These are phyloP conservation scores for Drosophila burlai DNA, from an alignment of 1,140 invertebrate genomes.

Conservation along the genomic window DNA sequence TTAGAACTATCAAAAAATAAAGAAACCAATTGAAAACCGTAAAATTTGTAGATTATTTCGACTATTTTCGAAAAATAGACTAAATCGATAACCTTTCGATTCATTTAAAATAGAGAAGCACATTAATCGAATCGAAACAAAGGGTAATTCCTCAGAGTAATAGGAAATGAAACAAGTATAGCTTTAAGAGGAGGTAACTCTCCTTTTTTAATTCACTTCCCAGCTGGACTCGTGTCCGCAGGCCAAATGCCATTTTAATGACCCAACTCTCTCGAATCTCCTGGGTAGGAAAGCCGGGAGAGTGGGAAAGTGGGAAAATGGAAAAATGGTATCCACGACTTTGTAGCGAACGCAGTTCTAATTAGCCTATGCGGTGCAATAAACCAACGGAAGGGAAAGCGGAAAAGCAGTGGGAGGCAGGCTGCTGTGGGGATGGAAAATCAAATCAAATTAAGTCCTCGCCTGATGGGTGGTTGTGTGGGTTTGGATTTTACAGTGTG, in stretches of 20 bases:
- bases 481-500: too few species aligned
- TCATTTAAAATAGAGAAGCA: too few species aligned
- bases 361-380: conserved; percentile 72
- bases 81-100: too few species aligned
- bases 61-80: too few species aligned
- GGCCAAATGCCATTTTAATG: conserved; percentile 72
- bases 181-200: not conserved
- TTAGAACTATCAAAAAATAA: too few species aligned
- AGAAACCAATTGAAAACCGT: too few species aligned
- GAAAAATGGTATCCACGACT: conserved; percentile 9
- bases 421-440: conserved; percentile 44
- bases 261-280: conserved; percentile 52
- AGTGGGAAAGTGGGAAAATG: not conserved
- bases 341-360: conserved; percentile 62
- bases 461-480: conserved; percentile 50
- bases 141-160: not conserved
- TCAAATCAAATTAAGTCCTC: conserved; percentile 80
- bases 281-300: not conserved
- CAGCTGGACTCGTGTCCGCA: conserved; percentile 51
- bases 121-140: not conserved
- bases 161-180: not conserved
- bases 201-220: conserved; percentile 10
- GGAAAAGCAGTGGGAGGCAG: conserved; percentile 23
- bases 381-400: conserved; percentile 57
- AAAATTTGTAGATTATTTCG: too few species aligned